phyloP scores from a whole-genome alignment of 1,140 invertebrate genomes.

The Lepidotrigona ventralis region DNA sequence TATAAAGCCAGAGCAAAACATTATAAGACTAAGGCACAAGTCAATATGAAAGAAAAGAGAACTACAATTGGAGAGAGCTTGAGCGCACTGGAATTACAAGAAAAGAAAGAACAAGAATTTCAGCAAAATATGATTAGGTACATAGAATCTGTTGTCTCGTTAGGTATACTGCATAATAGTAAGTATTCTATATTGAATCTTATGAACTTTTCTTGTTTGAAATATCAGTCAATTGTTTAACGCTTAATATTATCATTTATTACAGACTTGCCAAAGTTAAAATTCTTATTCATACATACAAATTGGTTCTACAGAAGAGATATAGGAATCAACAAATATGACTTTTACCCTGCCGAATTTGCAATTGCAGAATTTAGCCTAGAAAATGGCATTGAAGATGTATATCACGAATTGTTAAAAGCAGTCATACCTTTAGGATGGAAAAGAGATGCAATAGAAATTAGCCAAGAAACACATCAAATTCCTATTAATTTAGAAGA shows the following conservation, averaged over 20 bases:
- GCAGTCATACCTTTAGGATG: slow-evolving; percentile 80
- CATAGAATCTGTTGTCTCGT: slow-evolving; percentile 47
- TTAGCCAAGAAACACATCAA: slow-evolving; percentile 78
- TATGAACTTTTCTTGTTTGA: slow-evolving; percentile 4
- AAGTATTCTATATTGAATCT: slow-evolving; percentile 27
- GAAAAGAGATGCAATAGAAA: slow-evolving; percentile 76
- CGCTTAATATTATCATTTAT: slow-evolving; percentile 33
- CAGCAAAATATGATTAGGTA: slow-evolving; percentile 60
- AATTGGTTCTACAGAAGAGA: slow-evolving; percentile 74
- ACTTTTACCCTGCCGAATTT: slow-evolving; percentile 77
- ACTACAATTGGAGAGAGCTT: slow-evolving; percentile 64
- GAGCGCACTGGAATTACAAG: slow-evolving; percentile 21
- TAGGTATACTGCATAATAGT: slow-evolving; percentile 48
- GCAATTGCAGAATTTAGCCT: slow-evolving; percentile 78
- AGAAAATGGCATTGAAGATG: slow-evolving; percentile 77
- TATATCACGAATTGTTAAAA: slow-evolving; percentile 80
- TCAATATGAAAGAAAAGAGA: slow-evolving; percentile 26
- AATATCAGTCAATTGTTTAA: slow-evolving; percentile 11
- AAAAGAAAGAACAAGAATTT: slow-evolving; percentile 47
- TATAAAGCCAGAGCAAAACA: slow-evolving; percentile 59
- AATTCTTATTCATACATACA: slow-evolving; percentile 76
- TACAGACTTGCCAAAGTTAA: slow-evolving; percentile 59
- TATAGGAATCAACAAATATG: slow-evolving; percentile 51
- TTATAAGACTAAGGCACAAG: slow-evolving; percentile 27
- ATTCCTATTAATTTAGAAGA: slow-evolving; percentile 73